These are phyloP conservation scores for Acanthaster planci DNA, from an alignment of 35 echinoderm and acorn worm species.

Conservation along the genomic window DNA sequence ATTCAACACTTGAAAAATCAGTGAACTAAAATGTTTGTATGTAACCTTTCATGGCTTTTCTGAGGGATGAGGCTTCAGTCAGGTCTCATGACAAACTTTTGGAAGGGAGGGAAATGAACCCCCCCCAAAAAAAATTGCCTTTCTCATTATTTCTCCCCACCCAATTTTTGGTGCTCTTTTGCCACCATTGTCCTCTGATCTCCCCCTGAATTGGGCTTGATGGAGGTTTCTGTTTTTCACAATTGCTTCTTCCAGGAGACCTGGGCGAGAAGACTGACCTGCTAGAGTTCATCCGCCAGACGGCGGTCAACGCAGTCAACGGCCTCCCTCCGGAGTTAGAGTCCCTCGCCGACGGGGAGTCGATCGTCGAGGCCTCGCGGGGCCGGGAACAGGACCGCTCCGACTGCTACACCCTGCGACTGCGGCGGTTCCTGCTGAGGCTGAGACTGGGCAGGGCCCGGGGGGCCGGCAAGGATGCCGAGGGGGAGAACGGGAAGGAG, in stretches of 20 bases:
- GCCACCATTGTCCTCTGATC: no score
- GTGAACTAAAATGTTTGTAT: no score
- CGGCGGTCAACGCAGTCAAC: neutral
- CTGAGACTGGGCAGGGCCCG: neutral
- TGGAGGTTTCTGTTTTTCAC: no score
- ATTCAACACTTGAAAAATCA: no score
- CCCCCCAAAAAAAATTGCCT: no score
- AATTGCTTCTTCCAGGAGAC: neutral
- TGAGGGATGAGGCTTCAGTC: no score
- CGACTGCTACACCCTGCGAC: neutral
- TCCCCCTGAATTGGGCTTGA: no score
- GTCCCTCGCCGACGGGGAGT: neutral
- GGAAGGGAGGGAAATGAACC: no score
- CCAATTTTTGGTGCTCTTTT: no score
- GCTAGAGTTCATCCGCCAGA: slow-evolving; percentile 7
- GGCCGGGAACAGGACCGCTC: neutral
- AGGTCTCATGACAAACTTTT: no score
- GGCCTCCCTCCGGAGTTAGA: neutral
- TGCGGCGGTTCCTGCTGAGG: neutral
- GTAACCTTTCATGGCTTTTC: no score
- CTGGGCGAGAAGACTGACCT: neutral
- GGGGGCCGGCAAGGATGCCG: neutral
- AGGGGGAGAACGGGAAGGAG: neutral
- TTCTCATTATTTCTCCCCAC: no score
- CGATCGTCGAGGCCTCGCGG: neutral